These are phyloP conservation scores for Lycodopsis pacificus DNA, from an alignment of 2,797 vertebrate species.

Conservation along the genomic window DNA sequence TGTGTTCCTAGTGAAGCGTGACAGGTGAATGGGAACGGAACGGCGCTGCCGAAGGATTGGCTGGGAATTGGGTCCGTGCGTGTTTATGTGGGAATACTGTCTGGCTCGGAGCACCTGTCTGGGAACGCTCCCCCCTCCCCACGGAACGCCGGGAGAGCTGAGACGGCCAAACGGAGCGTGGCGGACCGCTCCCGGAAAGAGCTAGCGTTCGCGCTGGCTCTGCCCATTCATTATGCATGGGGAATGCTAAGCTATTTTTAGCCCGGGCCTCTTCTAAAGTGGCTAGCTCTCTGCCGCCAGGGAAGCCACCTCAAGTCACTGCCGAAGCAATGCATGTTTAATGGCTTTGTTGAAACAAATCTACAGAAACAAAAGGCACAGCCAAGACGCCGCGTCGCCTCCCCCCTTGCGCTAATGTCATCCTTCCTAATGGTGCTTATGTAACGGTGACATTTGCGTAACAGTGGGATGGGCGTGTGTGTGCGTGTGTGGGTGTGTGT, in stretches of 20 bases:
- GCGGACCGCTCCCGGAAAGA: constrained; percentile 83
- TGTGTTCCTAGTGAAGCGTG: constrained; percentile 76
- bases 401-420: constrained; percentile 53
- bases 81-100: constrained; percentile 82
- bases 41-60: constrained; percentile 69
- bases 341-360: constrained; percentile 80
- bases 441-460: constrained; percentile 72
- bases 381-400: constrained; percentile 46
- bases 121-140: constrained; percentile 50
- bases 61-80: constrained; percentile 72
- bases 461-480: constrained; percentile 41
- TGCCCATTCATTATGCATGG: constrained; percentile 86
- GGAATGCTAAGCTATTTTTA: constrained; percentile 80
- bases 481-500: constrained; percentile 21
- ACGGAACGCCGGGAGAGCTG: constrained; percentile 67
- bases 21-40: constrained; percentile 76
- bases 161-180: constrained; percentile 80
- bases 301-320: constrained; percentile 80
- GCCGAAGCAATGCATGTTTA: constrained; percentile 78
- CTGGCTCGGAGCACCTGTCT: constrained; percentile 84
- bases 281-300: constrained; percentile 74
- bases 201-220: constrained; percentile 75
- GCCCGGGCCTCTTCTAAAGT: constrained; percentile 65
- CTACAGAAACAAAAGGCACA: constrained; percentile 74
- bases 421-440: constrained; percentile 73